Evolutionary conservation across 2,888 invertebrate genomes (phyloP).

Genomic region (Parascotia fuliginaria): DNA sequence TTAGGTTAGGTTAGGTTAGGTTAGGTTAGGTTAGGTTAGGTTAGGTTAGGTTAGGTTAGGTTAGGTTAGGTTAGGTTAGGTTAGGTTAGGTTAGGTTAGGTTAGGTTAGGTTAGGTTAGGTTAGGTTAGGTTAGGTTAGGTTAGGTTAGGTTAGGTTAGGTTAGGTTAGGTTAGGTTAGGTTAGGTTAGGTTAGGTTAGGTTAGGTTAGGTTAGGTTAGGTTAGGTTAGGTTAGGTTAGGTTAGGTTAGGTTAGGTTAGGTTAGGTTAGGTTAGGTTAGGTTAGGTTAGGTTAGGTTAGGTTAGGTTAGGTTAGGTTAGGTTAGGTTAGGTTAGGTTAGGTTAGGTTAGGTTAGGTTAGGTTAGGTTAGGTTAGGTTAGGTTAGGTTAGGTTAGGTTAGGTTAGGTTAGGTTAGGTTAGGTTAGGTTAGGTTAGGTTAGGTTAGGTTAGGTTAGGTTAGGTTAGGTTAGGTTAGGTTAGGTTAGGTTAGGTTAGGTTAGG

Average conservation of each 20-base stretch:
- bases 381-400: constrained; percentile 15
- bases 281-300: constrained; percentile 25
- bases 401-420: constrained; percentile 21
- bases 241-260: constrained; percentile 28
- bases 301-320: constrained; percentile 23
- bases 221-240: constrained; percentile 27
- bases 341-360: constrained; percentile 18
- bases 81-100: constrained; percentile 14
- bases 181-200: constrained; percentile 13
- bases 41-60: constrained; percentile 9
- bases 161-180: constrained; percentile 11
- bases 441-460: constrained; percentile 22
- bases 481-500: constrained; percentile 15
- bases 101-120: constrained; percentile 14
- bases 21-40: constrained; percentile 26
- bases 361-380: constrained; percentile 15
- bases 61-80: constrained; percentile 11
- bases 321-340: constrained; percentile 21
- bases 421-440: constrained; percentile 21
- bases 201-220: constrained; percentile 28
- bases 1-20: constrained; percentile 29
- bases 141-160: constrained; percentile 11
- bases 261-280: constrained; percentile 23
- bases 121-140: constrained; percentile 13
- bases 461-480: constrained; percentile 14